These are phyloP conservation scores for Palythoa grandis DNA, from an alignment of 92 coral and sea anemone species.

Conservation along the genomic window DNA sequence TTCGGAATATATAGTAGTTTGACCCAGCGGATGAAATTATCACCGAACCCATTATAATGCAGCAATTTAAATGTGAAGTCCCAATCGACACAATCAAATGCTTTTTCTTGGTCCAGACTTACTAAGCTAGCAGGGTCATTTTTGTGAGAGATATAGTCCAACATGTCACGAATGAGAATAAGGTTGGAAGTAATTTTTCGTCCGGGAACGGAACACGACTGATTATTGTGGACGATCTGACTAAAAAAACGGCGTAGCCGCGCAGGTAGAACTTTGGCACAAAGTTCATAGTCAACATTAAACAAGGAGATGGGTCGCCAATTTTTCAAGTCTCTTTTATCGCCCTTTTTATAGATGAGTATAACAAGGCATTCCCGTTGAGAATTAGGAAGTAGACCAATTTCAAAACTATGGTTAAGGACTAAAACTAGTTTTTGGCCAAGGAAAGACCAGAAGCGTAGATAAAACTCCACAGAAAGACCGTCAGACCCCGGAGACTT, in stretches of 20 bases:
- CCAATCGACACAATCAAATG: conserved; percentile 1
- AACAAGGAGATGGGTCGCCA: background rate
- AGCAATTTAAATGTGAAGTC: background rate
- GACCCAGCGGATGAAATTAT: background rate
- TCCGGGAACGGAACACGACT: background rate
- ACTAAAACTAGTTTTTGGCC: background rate
- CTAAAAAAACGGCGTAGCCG: background rate
- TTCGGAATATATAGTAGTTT: no score
- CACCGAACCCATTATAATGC: background rate
- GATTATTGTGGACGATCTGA: background rate
- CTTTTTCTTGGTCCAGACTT: background rate
- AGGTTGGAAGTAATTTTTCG: background rate
- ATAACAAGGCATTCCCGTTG: no score
- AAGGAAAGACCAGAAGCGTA: background rate
- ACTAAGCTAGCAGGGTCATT: background rate
- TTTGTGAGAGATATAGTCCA: background rate
- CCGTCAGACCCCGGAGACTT: background rate
- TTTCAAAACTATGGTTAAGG: background rate
- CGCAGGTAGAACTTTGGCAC: background rate
- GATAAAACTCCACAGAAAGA: background rate
- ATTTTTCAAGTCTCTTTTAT: background rate
- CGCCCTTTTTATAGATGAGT: background rate
- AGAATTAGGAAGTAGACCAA: background rate
- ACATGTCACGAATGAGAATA: background rate
- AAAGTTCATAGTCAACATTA: background rate